Evolutionary conservation across 2,888 invertebrate species (phyloP).

Genomic region (Physocephala rufipes): DNA sequence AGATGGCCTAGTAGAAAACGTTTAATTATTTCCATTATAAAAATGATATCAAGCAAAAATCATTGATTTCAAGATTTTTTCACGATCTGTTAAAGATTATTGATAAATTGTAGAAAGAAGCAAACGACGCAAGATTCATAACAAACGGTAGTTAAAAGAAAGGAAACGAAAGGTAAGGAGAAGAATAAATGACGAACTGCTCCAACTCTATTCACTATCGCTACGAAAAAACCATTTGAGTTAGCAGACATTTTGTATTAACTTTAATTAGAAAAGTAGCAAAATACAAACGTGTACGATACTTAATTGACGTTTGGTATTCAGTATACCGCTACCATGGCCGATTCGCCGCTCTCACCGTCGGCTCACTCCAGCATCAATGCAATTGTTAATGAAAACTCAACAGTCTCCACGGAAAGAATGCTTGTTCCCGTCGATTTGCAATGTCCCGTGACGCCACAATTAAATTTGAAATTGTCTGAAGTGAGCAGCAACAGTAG

Average conservation of each 20-base stretch:
- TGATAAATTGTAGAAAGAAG: slow-evolving; percentile 10
- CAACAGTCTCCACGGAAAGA: slow-evolving; percentile 15
- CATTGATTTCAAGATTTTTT: slow-evolving; percentile 14
- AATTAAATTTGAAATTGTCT: slow-evolving; percentile 51
- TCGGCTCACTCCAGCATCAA: slow-evolving; percentile 22
- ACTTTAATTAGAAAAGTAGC: neutral
- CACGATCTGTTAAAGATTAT: slow-evolving; percentile 9
- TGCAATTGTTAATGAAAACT: slow-evolving; percentile 17
- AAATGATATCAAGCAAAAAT: neutral
- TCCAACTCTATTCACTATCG: neutral
- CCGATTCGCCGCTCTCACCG: slow-evolving; percentile 28
- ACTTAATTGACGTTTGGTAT: no score
- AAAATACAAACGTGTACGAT: no score
- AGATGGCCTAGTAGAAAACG: neutral
- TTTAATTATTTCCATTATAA: neutral
- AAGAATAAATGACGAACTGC: slow-evolving; percentile 23
- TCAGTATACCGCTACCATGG: slow-evolving; percentile 8
- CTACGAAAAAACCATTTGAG: neutral
- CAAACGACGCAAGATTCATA: neutral
- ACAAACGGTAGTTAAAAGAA: neutral
- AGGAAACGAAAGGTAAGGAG: slow-evolving; percentile 4
- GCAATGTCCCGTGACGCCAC: slow-evolving; percentile 39
- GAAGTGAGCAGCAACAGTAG: slow-evolving; percentile 56
- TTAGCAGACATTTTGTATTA: slow-evolving; percentile 29
- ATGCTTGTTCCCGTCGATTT: slow-evolving; percentile 29